Evolutionary conservation across 2,797 vertebrate genomes (phyloP).

Genomic region (Ptychobarbus kaznakovi): DNA sequence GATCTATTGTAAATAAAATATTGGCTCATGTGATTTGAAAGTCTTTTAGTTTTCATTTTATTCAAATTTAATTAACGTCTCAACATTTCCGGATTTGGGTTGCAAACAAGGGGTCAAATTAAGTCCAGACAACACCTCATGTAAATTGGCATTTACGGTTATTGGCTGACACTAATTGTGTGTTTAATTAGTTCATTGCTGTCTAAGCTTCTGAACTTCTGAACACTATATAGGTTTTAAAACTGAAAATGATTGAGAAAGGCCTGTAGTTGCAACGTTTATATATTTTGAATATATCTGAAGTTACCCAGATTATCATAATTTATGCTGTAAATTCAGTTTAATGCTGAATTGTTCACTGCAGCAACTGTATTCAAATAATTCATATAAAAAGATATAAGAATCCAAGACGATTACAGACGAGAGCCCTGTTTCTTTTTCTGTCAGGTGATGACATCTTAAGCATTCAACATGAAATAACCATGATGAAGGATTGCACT

Average conservation of each 20-base stretch:
- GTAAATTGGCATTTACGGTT: neutral
- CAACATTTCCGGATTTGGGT: no score
- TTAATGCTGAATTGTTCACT: neutral
- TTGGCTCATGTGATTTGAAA: no score
- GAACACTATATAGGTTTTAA: neutral
- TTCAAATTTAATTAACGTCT: no score
- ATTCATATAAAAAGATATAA: no score
- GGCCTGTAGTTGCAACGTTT: neutral
- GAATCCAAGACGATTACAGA: neutral
- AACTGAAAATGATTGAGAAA: neutral
- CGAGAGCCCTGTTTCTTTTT: neutral
- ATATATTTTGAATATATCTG: neutral
- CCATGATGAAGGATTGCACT: constrained; percentile 78
- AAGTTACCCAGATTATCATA: neutral
- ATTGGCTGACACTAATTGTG: neutral
- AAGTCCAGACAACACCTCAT: neutral
- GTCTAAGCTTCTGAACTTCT: no score
- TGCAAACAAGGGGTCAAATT: no score
- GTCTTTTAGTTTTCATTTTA: no score
- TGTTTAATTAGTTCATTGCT: neutral
- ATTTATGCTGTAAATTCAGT: neutral
- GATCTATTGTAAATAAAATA: no score
- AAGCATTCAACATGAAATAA: constrained; percentile 81
- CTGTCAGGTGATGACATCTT: constrained; percentile 78
- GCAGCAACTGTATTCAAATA: neutral